Base-by-base conservation (phyloP, 1,140 invertebrate genomes). In the Phocides pigmalion region DNA sequence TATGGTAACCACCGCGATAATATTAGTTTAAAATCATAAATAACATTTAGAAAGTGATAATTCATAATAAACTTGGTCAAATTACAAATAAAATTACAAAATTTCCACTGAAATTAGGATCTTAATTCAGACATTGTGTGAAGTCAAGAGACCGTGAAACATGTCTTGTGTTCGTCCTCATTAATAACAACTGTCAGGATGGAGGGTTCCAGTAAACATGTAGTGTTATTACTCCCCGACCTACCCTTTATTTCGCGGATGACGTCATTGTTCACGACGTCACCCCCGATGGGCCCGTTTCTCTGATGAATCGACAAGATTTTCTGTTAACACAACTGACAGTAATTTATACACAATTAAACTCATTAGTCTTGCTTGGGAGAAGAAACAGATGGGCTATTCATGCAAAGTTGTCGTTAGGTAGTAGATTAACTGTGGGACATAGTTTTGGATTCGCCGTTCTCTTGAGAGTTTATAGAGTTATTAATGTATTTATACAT, bases 181-280 rank as follows among this genome's bases (percentile, higher is more conserved):
- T 50, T 50, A 50, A 50, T 50, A 50, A n/a, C n/a, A n/a, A 50
- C 47, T 25, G 20, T 28, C 44, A 25, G 44, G 44, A 49, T 32
- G 28, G 47, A 50, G 47, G 47, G 47, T 35, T 16, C 32, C 25
- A 22, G 47, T 50, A 50, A 50, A 50, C 22, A 50, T 50, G 47
- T 50, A 50, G 47, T 50, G 47, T 14, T 32, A 35, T 35, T 35
- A n/a, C 28, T 35, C 47, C 47, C 47, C 47, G 49, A 51, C 49
- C 49, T 51, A 51, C 49, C 49, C 49, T 51, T 51, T 51, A 51
- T 50, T 50, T 8, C 49, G 9, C 49, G 28, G 49, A 51, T 51
- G 49, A 51, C 49, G 49, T 51, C 49, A 51, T 37, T 51, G 49
- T 51, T 51, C 49, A 51, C 12, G 49, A 19, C 15, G 11, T 39